A percentile compares a stretch with the other conserved stretches of the same genome.
Conservation (phyloP, 2,113 vertebrate species). For the Sialia sialis region DNA sequence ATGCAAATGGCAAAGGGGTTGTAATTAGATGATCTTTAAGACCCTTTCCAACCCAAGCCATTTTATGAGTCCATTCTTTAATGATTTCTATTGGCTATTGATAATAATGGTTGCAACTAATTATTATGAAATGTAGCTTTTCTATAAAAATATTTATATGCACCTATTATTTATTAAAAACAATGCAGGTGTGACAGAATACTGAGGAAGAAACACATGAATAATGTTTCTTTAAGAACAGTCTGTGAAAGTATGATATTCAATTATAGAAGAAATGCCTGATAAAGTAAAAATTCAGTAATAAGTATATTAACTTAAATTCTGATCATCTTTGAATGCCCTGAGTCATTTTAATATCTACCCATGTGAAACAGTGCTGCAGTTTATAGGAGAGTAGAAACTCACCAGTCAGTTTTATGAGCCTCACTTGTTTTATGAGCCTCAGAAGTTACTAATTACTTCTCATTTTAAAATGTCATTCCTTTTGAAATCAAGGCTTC, state of each 20-base stretch:
- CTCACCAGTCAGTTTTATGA: neutral
- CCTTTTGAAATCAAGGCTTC: neutral
- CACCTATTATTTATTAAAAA: neutral
- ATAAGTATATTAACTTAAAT: neutral
- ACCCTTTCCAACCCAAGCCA: neutral
- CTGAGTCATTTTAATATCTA: neutral
- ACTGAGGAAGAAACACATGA: neutral
- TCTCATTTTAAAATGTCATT: neutral
- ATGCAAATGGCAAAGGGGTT: no score
- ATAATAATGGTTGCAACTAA: neutral
- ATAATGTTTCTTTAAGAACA: neutral
- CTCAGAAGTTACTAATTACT: neutral
- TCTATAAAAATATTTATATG: neutral
- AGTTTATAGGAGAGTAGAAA: neutral
- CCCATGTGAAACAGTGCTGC: neutral
- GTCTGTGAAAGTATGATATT: neutral
- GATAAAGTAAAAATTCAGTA: neutral
- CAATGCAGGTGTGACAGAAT: neutral
- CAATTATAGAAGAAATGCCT: neutral
- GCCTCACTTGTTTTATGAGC: neutral
- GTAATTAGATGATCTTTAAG: neutral
- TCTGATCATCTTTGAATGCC: neutral
- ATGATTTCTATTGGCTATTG: neutral
- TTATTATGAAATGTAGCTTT: neutral
- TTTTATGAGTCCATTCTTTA: neutral